phyloP scores from a whole-genome alignment of 2,113 vertebrate species.

The Peromyscus leucopus region DNA sequence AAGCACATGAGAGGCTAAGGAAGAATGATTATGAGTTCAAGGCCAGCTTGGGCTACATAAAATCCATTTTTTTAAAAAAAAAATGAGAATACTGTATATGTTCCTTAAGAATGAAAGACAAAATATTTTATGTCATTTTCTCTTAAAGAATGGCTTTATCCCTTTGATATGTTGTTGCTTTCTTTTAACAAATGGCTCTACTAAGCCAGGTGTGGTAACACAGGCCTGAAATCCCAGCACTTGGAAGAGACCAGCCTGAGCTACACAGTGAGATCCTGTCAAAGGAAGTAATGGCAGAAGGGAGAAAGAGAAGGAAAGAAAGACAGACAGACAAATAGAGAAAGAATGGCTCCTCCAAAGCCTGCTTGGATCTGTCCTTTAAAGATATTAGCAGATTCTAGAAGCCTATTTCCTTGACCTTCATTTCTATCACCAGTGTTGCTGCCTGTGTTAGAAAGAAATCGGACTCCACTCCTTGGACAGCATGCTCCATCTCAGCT shows the following conservation, averaged over 20 bases:
- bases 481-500: conserved; percentile 58
- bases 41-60: background rate
- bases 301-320: background rate
- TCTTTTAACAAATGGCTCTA: conserved; percentile 51
- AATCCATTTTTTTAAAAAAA: background rate
- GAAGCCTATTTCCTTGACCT: conserved; percentile 50
- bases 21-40: background rate
- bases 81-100: background rate
- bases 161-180: conserved; percentile 8
- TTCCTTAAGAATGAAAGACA: conserved; percentile 51
- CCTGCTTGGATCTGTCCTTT: conserved; percentile 61
- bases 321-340: background rate
- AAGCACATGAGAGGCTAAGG: background rate
- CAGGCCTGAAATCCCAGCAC: background rate
- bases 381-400: conserved; percentile 57
- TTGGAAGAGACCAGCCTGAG: background rate
- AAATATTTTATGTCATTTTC: conserved; percentile 23
- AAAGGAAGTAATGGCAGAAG: background rate
- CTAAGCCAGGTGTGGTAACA: background rate
- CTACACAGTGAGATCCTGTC: background rate
- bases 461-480: conserved; percentile 72
- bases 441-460: conserved; percentile 68
- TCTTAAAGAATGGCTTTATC: conserved; percentile 48
- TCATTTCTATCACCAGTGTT: conserved; percentile 36
- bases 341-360: conserved; percentile 39